These are phyloP conservation scores for Erythrolamprus reginae DNA, from an alignment of 2,113 vertebrate species.

Conservation along the genomic window DNA sequence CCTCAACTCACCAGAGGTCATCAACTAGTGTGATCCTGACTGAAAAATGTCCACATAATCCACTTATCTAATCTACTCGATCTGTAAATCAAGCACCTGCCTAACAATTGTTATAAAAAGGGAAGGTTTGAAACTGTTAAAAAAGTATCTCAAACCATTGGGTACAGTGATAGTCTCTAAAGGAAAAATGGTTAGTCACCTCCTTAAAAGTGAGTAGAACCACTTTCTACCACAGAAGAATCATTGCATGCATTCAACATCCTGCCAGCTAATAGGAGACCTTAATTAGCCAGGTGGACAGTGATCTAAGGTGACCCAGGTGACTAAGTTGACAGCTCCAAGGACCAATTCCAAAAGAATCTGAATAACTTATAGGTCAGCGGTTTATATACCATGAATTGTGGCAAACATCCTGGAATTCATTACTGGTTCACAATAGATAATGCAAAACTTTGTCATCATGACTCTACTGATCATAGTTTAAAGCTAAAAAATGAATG, in stretches of 20 bases:
- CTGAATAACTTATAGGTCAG: background rate
- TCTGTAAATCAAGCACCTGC: background rate
- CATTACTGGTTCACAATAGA: background rate
- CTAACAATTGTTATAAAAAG: background rate
- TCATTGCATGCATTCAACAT: background rate
- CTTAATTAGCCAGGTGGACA: background rate
- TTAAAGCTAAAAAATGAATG: background rate
- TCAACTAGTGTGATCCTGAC: background rate
- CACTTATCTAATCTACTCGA: background rate
- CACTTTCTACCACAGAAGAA: background rate
- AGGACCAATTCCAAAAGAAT: background rate
- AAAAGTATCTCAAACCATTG: background rate
- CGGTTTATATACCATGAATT: background rate
- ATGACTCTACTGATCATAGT: background rate
- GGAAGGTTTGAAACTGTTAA: background rate
- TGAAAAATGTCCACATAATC: background rate
- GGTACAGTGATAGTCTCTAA: background rate
- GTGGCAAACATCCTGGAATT: background rate
- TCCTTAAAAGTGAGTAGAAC: background rate
- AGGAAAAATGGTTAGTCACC: background rate
- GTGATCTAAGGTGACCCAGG: background rate
- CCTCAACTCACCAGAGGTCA: background rate
- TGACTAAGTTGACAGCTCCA: background rate
- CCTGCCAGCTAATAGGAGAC: background rate
- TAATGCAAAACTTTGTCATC: background rate